These are phyloP conservation scores for Cyphomyrus discorhynchus DNA, from an alignment of 2,113 vertebrate genomes.

Conservation along the genomic window DNA sequence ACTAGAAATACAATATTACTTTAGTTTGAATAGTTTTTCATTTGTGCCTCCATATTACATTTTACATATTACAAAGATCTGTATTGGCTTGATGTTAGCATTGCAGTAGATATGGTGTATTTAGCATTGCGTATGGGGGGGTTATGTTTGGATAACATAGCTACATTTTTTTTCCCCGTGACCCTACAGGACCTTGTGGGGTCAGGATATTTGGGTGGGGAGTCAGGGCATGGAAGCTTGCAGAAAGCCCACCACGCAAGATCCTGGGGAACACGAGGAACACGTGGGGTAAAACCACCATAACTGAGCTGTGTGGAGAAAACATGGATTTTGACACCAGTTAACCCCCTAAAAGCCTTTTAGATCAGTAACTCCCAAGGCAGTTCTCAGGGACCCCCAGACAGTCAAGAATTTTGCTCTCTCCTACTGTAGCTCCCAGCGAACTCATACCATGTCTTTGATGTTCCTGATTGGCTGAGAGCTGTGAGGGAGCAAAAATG, in stretches of 20 bases:
- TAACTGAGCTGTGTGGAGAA: not conserved
- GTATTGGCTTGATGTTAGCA: not conserved
- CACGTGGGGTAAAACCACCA: not conserved
- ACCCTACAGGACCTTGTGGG: not conserved
- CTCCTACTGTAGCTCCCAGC: not conserved
- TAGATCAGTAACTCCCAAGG: not conserved
- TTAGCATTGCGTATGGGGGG: not conserved
- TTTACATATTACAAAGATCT: not conserved
- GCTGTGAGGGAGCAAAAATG: not conserved
- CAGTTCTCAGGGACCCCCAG: not conserved
- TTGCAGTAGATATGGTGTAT: not conserved
- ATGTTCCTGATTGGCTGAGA: not conserved
- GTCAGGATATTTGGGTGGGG: not conserved
- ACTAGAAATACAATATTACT: not conserved
- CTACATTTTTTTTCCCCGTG: not conserved
- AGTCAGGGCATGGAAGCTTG: not conserved
- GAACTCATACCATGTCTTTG: not conserved
- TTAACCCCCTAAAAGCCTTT: not conserved
- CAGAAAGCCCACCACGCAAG: not conserved
- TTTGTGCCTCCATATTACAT: not conserved
- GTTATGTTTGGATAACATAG: not conserved
- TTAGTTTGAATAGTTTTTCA: not conserved
- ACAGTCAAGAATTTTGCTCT: not conserved
- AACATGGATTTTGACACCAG: not conserved
- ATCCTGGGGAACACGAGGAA: not conserved